These are phyloP conservation scores for Dryobotodes eremita DNA, from an alignment of 2,888 invertebrate genomes.

Conservation along the genomic window DNA sequence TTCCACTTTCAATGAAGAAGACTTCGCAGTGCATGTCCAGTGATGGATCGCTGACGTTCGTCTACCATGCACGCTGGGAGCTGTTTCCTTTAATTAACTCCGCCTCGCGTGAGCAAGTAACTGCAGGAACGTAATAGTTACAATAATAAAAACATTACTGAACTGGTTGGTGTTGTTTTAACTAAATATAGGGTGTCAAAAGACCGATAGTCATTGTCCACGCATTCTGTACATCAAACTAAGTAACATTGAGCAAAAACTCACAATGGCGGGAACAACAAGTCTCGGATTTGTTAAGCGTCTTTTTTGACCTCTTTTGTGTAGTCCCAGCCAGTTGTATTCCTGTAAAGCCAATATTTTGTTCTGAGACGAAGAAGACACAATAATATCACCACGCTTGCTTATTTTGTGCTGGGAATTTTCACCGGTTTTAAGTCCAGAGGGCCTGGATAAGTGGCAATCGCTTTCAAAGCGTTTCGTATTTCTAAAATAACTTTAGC, in stretches of 20 bases:
- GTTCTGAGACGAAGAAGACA: neutral
- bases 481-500: too few relatives aligned
- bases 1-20: constrained; percentile 30
- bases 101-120: constrained; percentile 57
- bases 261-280: too few relatives aligned
- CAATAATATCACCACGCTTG: neutral
- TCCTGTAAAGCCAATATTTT: neutral
- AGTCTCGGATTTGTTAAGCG: too few relatives aligned
- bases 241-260: too few relatives aligned
- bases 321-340: neutral
- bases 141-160: constrained; percentile 43
- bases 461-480: neutral
- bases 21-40: constrained; percentile 52
- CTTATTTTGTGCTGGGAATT: neutral
- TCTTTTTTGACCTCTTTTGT: too few relatives aligned
- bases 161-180: neutral
- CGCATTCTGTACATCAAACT: too few relatives aligned
- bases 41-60: constrained; percentile 55
- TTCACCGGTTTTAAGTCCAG: neutral
- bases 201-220: too few relatives aligned
- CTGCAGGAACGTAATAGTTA: constrained; percentile 54
- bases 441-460: neutral
- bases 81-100: constrained; percentile 63
- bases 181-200: neutral
- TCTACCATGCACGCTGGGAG: constrained; percentile 32